Base-by-base conservation (phyloP, 2,797 vertebrate genomes). In the Coilia nasus region DNA sequence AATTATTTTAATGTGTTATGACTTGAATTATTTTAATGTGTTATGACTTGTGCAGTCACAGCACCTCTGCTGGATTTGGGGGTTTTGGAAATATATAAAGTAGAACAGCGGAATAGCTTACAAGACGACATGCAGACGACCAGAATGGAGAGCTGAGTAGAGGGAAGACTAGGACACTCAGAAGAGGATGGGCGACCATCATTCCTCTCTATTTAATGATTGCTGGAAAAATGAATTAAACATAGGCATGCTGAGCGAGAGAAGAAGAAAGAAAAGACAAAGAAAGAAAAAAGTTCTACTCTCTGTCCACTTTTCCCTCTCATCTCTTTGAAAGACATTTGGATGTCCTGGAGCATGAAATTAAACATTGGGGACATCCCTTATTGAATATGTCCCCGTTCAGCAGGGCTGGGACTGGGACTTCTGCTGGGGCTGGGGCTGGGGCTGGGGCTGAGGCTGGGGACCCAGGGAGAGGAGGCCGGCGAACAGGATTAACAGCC, bases 341-440 rank as follows among this genome's bases (percentile, higher is more conserved):
- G 92, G 89, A 92, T 91, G 92, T 93, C 91, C 88, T 94, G 93
- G 93, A 95, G 91, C 95, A 96, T 95, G 95, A 96, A 95, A 96
- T 96, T 95, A 95, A 95, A 95, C 94, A 95, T 95, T 93, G 93
- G 91, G 91, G 90, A 93, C 90, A 93, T 92, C 93, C 93, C 92
- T 94, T 93, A 94, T 90, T 90, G 90, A 94, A 94, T 94, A 93
- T 94, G 93, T 93, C 19, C 87, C 90, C 91, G 89, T 93, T 93
- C 89, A 91, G 86, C 88, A 84, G 87, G 88, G 31, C 71, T 78
- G 31, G 19, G 6, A 15, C 41, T 21, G 7, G 2, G 28, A 9
- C 50, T 3, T 3, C 2, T 41, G 50, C 50, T 54, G 50, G 50
- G 14, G 50, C 1, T 54, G 50, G 7, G 50, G 50, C 35, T 41